phyloP scores from a whole-genome alignment of 1,140 invertebrate genomes.

The Arion vulgaris region DNA sequence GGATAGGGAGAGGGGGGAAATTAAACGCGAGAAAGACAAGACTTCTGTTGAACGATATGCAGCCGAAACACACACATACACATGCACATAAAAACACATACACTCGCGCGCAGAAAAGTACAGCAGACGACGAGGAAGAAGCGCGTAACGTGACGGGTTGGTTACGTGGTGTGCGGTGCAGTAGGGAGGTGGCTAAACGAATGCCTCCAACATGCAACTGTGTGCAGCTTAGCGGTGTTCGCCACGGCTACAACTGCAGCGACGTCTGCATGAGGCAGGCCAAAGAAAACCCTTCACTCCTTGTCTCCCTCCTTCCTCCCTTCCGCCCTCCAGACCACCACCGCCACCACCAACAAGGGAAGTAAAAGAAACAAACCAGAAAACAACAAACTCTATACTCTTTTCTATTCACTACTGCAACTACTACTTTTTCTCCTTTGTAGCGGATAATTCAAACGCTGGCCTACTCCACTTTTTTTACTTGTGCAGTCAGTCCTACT shows the following conservation, averaged over 20 bases:
- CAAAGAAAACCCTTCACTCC: background rate
- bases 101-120: background rate
- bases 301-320: background rate
- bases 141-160: background rate
- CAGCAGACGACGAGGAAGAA: background rate
- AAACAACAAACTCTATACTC: no score
- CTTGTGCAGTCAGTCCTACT: no score
- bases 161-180: constrained; percentile 10
- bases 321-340: background rate
- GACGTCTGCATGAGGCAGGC: background rate
- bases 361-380: no score
- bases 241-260: constrained; percentile 13
- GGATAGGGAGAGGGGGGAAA: background rate
- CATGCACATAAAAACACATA: no score
- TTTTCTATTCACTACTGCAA: no score
- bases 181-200: constrained; percentile 2
- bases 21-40: no score
- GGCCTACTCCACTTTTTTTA: no score
- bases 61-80: background rate
- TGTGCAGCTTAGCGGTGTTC: background rate
- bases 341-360: background rate
- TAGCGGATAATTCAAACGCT: no score
- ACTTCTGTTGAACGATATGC: background rate
- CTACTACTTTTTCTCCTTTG: no score
- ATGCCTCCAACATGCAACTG: constrained; percentile 11